Evolutionary conservation across 1,140 invertebrate genomes (phyloP).

Genomic region (Drosophila albomicans): DNA sequence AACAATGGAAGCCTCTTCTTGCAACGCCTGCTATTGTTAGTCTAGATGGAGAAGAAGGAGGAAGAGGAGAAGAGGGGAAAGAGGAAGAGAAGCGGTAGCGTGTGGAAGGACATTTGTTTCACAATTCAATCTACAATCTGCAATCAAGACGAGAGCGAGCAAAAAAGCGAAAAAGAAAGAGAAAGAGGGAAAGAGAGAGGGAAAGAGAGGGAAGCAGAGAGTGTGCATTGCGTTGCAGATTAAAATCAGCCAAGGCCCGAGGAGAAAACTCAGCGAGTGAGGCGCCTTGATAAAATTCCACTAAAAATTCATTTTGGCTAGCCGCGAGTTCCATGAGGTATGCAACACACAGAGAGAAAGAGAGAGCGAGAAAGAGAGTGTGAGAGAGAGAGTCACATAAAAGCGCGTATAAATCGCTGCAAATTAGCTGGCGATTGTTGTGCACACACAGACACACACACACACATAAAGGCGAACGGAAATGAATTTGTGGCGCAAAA

Average conservation of each 20-base stretch:
- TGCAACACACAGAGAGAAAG: slow-evolving; percentile 20
- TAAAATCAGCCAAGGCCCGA: slow-evolving; percentile 34
- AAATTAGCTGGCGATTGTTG: slow-evolving; percentile 70
- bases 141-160: slow-evolving; percentile 22
- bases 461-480: slow-evolving; percentile 46
- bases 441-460: slow-evolving; percentile 32
- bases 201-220: no score
- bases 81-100: neutral
- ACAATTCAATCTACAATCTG: slow-evolving; percentile 55
- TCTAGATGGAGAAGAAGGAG: neutral
- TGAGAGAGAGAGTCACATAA: neutral
- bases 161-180: no score
- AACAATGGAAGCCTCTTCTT: slow-evolving; percentile 24
- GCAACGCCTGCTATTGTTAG: slow-evolving; percentile 12
- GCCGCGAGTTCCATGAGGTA: slow-evolving; percentile 31
- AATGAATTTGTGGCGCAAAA: slow-evolving; percentile 79
- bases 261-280: neutral
- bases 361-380: neutral
- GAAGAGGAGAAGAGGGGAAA: neutral
- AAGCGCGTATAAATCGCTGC: slow-evolving; percentile 45
- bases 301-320: slow-evolving; percentile 55
- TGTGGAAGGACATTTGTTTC: slow-evolving; percentile 50
- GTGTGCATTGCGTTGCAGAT: slow-evolving; percentile 27
- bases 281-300: slow-evolving; percentile 48
- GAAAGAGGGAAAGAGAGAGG: neutral